These are phyloP conservation scores for Gallinago nigripennis DNA, from an alignment of 2,797 vertebrate species.

Conservation along the genomic window DNA sequence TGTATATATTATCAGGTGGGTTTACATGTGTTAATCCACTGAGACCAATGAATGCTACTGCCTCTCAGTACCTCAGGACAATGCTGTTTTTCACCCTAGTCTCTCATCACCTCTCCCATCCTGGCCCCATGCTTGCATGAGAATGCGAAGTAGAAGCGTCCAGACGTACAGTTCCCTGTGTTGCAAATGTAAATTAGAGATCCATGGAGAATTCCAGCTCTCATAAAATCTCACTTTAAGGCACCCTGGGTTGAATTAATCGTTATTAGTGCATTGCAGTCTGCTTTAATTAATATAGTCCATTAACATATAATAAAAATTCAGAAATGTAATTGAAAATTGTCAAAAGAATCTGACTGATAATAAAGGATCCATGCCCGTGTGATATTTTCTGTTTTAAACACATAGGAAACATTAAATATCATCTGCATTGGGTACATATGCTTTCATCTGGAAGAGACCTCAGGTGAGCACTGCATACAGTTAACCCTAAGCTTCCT, in stretches of 20 bases:
- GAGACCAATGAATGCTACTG: background rate
- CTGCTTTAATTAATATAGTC: slow-evolving; percentile 60
- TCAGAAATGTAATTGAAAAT: slow-evolving; percentile 45
- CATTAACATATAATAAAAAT: slow-evolving; percentile 48
- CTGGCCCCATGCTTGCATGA: background rate
- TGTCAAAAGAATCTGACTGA: slow-evolving; percentile 20
- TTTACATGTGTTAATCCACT: background rate
- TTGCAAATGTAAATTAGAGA: slow-evolving; percentile 49
- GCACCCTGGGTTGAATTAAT: slow-evolving; percentile 40
- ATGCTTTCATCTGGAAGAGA: background rate
- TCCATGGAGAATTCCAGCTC: slow-evolving; percentile 33
- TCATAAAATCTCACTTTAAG: slow-evolving; percentile 47
- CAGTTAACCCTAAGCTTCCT: background rate
- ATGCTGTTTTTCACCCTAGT: background rate
- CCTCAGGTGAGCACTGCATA: background rate
- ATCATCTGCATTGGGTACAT: background rate
- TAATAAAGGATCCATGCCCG: background rate
- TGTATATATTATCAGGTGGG: background rate
- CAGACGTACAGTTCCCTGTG: background rate
- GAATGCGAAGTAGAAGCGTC: background rate
- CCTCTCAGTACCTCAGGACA: background rate
- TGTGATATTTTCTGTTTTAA: background rate
- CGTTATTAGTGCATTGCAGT: background rate
- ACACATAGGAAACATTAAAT: background rate
- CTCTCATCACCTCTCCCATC: background rate